phyloP scores from a whole-genome alignment of 2,888 invertebrate species.

The Scrobipalpa costella region DNA sequence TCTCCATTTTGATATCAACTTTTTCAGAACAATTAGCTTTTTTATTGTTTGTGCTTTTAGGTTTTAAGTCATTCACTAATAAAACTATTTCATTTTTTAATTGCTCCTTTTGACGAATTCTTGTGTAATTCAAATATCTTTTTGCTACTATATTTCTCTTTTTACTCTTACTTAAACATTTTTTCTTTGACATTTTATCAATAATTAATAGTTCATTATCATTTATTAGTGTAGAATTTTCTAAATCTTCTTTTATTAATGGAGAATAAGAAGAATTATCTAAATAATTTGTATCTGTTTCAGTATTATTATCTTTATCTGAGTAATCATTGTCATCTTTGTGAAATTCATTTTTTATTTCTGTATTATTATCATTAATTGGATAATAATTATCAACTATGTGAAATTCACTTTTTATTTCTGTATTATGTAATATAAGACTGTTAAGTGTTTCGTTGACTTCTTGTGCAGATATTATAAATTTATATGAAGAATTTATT shows the following conservation, averaged over 20 bases:
- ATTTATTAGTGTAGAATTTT: not conserved
- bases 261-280: not conserved
- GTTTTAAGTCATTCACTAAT: not conserved
- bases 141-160: not conserved
- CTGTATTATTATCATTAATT: not conserved
- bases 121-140: not conserved
- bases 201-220: not conserved
- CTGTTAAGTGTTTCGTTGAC: slow-evolving; percentile 62
- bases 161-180: not conserved
- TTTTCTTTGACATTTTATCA: not conserved
- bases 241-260: not conserved
- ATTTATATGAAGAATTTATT: slow-evolving; percentile 74
- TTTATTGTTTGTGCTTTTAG: not conserved
- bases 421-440: slow-evolving; percentile 43
- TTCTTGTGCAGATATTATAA: slow-evolving; percentile 68
- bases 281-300: not conserved
- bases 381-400: not conserved
- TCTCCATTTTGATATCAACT: not conserved
- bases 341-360: slow-evolving; percentile 38
- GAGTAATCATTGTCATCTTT: not conserved
- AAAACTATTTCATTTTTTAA: not conserved
- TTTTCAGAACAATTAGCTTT: not conserved
- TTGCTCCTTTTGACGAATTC: not conserved
- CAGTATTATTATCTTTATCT: not conserved
- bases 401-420: slow-evolving; percentile 43